Percentiles rank a stretch among this genome's conserved stretches.
These are phyloP conservation scores for Habrosyne pyritoides DNA, from an alignment of 2,888 invertebrate genomes.

Conservation along the genomic window DNA sequence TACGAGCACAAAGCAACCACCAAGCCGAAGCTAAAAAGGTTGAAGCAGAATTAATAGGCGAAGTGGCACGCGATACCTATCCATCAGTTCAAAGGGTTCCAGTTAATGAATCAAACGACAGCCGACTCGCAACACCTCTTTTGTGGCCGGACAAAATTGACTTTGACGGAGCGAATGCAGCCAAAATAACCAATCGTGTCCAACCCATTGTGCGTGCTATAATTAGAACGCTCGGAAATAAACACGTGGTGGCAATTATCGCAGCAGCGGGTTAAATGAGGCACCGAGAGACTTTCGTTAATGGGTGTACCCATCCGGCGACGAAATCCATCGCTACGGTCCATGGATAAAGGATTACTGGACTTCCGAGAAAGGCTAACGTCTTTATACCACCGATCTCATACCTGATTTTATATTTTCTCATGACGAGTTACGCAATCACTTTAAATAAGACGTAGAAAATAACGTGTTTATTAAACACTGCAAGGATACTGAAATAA, in stretches of 20 bases:
- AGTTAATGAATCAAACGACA: conserved; percentile 81
- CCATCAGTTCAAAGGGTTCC: conserved; percentile 76
- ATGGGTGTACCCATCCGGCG: conserved; percentile 78
- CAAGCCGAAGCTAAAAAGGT: conserved; percentile 48
- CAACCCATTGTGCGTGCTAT: conserved; percentile 81
- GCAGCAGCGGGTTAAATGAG: conserved; percentile 82
- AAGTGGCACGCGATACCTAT: conserved; percentile 61
- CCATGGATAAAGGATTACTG: conserved; percentile 59
- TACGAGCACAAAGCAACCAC: conserved; percentile 31
- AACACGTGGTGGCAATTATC: conserved; percentile 84
- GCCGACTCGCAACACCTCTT: conserved; percentile 77
- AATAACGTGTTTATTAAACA: conserved; percentile 7
- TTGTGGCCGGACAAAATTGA: conserved; percentile 75
- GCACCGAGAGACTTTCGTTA: conserved; percentile 78
- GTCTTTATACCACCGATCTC: conserved; percentile 50
- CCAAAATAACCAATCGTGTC: conserved; percentile 81
- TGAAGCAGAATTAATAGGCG: conserved; percentile 59
- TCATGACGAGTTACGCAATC: conserved; percentile 51
- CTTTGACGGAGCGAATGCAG: conserved; percentile 75
- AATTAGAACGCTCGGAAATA: conserved; percentile 80
- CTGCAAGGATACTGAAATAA: conserved; percentile 17
- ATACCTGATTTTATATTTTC: conserved; percentile 43
- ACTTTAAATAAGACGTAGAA: conserved; percentile 53
- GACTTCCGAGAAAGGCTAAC: conserved; percentile 60
- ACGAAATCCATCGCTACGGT: conserved; percentile 51